phyloP scores from a whole-genome alignment of 2,888 invertebrate genomes.

The Crematogaster levior region DNA sequence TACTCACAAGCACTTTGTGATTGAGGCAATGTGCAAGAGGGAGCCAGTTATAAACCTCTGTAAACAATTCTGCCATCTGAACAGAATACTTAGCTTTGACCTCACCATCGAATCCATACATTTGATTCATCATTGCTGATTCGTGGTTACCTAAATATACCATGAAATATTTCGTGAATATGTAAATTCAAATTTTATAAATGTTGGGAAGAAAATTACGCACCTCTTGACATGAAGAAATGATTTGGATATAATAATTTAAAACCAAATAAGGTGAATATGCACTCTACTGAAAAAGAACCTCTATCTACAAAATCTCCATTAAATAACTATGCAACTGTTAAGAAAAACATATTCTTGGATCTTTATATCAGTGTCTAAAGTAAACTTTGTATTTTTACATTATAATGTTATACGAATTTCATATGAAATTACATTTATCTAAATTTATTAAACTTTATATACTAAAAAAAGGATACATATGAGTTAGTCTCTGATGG shows the following conservation, averaged over 20 bases:
- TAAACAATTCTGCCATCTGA: slow-evolving; percentile 99
- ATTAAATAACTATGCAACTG: slow-evolving; percentile 92
- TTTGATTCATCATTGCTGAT: slow-evolving; percentile 99
- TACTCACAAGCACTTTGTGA: slow-evolving; percentile 90
- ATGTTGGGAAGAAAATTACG: slow-evolving; percentile 76
- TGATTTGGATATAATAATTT: slow-evolving; percentile 98
- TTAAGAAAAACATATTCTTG: slow-evolving; percentile 63
- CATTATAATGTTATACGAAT: neutral
- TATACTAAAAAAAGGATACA: too few relatives aligned
- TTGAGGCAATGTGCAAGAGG: slow-evolving; percentile 99
- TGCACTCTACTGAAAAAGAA: slow-evolving; percentile 99
- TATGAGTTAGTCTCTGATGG: slow-evolving; percentile 98
- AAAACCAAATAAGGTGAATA: slow-evolving; percentile 98
- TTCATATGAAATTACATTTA: neutral
- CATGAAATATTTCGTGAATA: slow-evolving; percentile 8
- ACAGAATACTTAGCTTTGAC: slow-evolving; percentile 97
- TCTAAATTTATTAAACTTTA: too few relatives aligned
- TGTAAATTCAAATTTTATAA: neutral
- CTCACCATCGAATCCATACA: slow-evolving; percentile 99
- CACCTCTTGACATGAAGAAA: slow-evolving; percentile 99
- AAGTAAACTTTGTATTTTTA: neutral
- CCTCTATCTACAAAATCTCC: slow-evolving; percentile 99
- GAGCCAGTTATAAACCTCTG: slow-evolving; percentile 99
- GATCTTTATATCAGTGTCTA: neutral
- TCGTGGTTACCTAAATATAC: slow-evolving; percentile 96